Evolutionary conservation across 2,797 vertebrate genomes (phyloP), one percentile per base, ranked within the genome.

Genomic region (Toxotes lorentzi): DNA sequence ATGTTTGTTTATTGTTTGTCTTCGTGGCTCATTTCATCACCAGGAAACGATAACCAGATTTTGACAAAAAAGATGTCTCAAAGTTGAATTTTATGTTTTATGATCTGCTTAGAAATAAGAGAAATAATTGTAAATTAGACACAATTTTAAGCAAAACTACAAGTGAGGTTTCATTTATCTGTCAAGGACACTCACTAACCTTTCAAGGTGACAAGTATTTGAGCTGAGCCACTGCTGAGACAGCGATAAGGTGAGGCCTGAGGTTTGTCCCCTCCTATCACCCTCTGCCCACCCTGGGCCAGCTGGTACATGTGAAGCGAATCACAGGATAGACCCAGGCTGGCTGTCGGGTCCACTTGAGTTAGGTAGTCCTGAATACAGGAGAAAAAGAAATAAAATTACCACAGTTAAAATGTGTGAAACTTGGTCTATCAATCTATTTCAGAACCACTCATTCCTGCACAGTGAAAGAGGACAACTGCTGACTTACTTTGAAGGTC

Each of bases 311-410:
- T 95, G 0, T 97, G 95, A 81, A 99, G 94, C 0, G 98, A 99
- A 84, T 99, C 98, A 0, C 92, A 94, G 76, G 96, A 96, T 72
- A 99, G 94, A 8, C 98, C 98, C 87, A 99, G 88, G 0, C 97
- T 98, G 23, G 95, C 92, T 2, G 96, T 96, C 0, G 98, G 98
- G 86, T 99, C 98, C 94, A 99, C 96, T 86, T 96, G 96, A 73
- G 89, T 95, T 68, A 98, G 92, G 65, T 99, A 98, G 81, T 98
- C 97, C 98, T 99, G 72, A 56, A 56, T 1, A 0, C 72, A 79
- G 79, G 53, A 17, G 4, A 54, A 67, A 73, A 45, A 65, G 23
- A 62, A 27, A 53, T 50, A 32, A 67, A 70, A 0, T 30, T 10
- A 59, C 19, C 24, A 61, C 2, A 34, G 2, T 32, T 43, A 61